Evolutionary conservation across 2,113 vertebrate species (phyloP).

Genomic region (Cyanoramphus novaezelandiae): DNA sequence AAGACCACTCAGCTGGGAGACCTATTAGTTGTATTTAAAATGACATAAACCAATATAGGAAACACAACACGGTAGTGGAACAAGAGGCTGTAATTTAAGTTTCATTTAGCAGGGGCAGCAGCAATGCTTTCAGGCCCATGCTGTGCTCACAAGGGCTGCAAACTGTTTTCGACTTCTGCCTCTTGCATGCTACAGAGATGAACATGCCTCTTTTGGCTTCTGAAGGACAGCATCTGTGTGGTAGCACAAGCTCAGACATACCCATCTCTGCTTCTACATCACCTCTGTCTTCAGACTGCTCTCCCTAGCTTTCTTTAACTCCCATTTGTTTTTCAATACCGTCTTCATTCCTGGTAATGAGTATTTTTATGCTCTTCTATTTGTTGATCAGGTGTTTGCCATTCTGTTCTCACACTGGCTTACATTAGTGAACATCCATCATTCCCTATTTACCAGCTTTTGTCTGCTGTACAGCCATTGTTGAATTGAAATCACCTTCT

Average conservation of each 20-base stretch:
- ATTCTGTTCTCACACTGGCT: constrained; percentile 40
- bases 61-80: neutral
- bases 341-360: neutral
- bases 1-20: neutral
- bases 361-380: neutral
- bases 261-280: neutral
- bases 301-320: neutral
- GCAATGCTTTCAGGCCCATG: neutral
- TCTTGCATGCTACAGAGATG: neutral
- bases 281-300: neutral
- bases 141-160: neutral
- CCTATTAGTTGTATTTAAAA: neutral
- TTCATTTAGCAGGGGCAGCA: neutral
- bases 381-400: constrained; percentile 30
- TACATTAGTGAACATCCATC: neutral
- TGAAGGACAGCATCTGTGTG: neutral
- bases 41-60: neutral
- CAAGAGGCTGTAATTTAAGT: neutral
- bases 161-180: neutral
- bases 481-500: constrained; percentile 38
- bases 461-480: constrained; percentile 26
- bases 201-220: neutral
- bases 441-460: constrained; percentile 21
- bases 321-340: neutral
- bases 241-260: neutral